Evolutionary conservation across 2,113 vertebrate genomes (phyloP).

Genomic region (Urocolius indicus): DNA sequence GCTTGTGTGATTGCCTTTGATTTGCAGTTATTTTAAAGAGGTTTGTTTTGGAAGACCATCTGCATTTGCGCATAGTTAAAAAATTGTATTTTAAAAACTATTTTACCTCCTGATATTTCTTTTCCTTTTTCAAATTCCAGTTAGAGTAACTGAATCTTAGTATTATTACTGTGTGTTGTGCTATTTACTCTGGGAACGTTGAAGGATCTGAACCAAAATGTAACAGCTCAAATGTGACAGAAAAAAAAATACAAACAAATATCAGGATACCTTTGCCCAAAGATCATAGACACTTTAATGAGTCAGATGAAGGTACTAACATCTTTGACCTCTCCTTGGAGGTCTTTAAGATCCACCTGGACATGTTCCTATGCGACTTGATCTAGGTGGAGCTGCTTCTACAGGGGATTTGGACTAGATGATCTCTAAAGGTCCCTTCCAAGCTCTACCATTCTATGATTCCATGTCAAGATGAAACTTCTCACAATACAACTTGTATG

Average conservation of each 20-base stretch:
- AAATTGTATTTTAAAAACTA: neutral
- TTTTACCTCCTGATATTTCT: neutral
- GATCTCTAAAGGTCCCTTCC: too few relatives aligned
- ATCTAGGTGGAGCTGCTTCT: too few relatives aligned
- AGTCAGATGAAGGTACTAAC: neutral
- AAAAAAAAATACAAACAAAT: neutral
- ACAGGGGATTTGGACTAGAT: too few relatives aligned
- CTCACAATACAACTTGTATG: neutral
- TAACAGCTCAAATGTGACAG: neutral
- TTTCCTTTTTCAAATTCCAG: neutral
- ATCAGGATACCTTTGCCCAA: neutral
- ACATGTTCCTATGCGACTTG: too few relatives aligned
- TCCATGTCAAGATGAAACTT: neutral
- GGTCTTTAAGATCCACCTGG: too few relatives aligned
- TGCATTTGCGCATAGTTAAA: neutral
- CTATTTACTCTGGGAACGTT: neutral
- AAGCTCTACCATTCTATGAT: too few relatives aligned
- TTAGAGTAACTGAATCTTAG: neutral
- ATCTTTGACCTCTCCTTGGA: neutral
- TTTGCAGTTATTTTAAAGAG: neutral
- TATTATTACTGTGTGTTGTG: neutral
- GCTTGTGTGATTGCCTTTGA: neutral
- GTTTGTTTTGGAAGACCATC: neutral
- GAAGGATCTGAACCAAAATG: neutral
- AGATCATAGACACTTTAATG: neutral